phyloP scores from a whole-genome alignment of 2,113 vertebrate genomes.

The Xiphophorus maculatus region DNA sequence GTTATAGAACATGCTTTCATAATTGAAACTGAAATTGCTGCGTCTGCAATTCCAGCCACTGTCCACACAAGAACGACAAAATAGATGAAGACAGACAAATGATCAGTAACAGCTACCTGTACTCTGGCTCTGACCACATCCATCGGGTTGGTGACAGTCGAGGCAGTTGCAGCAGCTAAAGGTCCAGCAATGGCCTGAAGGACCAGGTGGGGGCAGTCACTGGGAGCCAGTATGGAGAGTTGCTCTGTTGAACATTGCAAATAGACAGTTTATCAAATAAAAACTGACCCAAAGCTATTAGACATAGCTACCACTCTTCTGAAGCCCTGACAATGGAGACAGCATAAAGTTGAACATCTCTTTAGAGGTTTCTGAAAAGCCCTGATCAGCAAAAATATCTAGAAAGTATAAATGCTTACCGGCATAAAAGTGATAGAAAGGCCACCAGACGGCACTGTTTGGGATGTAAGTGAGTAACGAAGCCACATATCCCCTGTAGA shows the following conservation, averaged over 20 bases:
- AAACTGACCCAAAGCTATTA: not conserved
- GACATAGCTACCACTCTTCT: not conserved
- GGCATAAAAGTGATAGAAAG: constrained; percentile 97
- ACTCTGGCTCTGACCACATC: constrained; percentile 94
- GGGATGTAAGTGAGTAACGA: constrained; percentile 97
- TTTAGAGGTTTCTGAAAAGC: not conserved
- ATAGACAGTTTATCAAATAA: not conserved
- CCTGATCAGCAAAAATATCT: no score
- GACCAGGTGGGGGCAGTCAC: constrained; percentile 92
- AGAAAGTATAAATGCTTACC: constrained; percentile 74
- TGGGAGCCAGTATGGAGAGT: constrained; percentile 89
- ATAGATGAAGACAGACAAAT: not conserved
- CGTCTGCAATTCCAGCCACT: not conserved
- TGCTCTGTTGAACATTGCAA: constrained; percentile 83
- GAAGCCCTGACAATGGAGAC: not conserved
- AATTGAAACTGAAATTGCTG: not conserved
- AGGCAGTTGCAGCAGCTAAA: constrained; percentile 92
- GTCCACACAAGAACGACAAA: not conserved
- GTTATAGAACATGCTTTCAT: no score
- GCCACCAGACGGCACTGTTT: constrained; percentile 98
- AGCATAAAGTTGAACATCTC: not conserved
- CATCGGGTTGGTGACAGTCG: constrained; percentile 97
- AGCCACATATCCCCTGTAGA: constrained; percentile 97
- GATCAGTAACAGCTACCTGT: constrained; percentile 80
- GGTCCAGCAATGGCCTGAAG: constrained; percentile 94